phyloP scores from a whole-genome alignment of 1,140 invertebrate genomes.

The Notospermus geniculatus region DNA sequence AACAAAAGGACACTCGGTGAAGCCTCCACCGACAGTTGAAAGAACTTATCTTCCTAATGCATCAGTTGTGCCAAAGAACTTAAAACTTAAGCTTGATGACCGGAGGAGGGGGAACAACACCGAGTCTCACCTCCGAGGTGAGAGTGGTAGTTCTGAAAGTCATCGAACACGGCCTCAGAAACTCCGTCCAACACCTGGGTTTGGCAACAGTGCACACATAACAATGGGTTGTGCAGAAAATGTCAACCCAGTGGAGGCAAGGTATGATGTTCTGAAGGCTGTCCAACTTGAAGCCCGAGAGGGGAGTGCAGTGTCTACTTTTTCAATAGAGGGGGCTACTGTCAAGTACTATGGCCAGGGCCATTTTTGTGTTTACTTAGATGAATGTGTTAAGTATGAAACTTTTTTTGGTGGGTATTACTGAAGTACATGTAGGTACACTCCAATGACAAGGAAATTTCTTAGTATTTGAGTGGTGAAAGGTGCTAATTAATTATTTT shows the following conservation, averaged over 20 bases:
- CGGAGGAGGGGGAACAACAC: background rate
- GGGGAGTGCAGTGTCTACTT: background rate
- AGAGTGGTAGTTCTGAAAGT: no score
- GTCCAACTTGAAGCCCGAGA: slow-evolving; percentile 24
- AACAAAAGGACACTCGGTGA: no score
- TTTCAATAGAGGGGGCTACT: slow-evolving; percentile 15
- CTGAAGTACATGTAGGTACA: slow-evolving; percentile 13
- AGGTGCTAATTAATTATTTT: no score
- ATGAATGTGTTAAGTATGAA: slow-evolving; percentile 12
- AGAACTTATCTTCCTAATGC: no score
- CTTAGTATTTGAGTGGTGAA: no score
- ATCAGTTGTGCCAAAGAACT: no score
- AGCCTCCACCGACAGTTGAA: no score
- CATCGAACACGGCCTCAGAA: no score
- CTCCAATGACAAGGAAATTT: no score
- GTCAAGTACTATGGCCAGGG: slow-evolving; percentile 23
- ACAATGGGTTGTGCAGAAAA: slow-evolving; percentile 28
- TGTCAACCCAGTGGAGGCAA: slow-evolving; percentile 20
- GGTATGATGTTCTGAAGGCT: slow-evolving; percentile 28
- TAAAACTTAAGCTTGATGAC: no score
- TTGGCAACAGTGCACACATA: slow-evolving; percentile 32
- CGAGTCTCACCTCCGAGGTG: no score
- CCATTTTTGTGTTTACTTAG: slow-evolving; percentile 28
- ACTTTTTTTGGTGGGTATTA: slow-evolving; percentile 26
- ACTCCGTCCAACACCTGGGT: background rate